Base-by-base conservation (phyloP, 2,113 vertebrate species). In the Microcebus griseorufus region DNA sequence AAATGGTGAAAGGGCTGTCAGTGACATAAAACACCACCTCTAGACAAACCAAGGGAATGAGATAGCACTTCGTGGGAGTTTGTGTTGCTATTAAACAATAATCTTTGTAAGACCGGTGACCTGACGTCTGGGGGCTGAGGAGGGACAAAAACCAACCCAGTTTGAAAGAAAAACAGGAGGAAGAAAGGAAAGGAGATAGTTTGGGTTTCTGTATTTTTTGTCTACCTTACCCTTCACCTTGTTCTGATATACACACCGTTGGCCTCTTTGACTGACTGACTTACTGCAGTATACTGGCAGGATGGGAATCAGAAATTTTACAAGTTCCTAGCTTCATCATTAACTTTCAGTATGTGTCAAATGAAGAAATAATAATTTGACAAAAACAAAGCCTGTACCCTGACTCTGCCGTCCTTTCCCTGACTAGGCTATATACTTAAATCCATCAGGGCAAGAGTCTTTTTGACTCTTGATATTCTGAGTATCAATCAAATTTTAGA, bases 1-100 rank as follows among this genome's bases (percentile, higher is more conserved):
- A 4, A 92, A 93, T 81, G 93, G 90, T 20, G 42, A 80, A 96
- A 89, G 94, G 86, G 90, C 92, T 62, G 25, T 87, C 85, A 23
- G 12, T 1, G 2, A 95, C 72, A 32, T 4, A 4, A 97, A 91
- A 95, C 92, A 96, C 84, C 73, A n/a, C 22, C 45, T 37, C 27
- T 64, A 70, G 73, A 70, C 84, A 93, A 65, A 60, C 55, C 7
- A 16, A 70, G 75, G 42, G 37, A 5, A 60, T 64, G 75, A 94
- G 84, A 37, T 27, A 34, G 37, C 16, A 8, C 27, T 80, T 65
- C 29, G 39, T 70, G 34, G 82, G 37, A 73, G 48, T 79, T 85
- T 29, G 20, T 34, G 20, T 55, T 80, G 69, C 79, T 75, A 0
- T 73, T 93, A 73, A 90, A 81, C 25, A 62, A 32, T 83, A 2